Evolutionary conservation across 2,113 vertebrate genomes (phyloP).

Genomic region (Menura novaehollandiae): DNA sequence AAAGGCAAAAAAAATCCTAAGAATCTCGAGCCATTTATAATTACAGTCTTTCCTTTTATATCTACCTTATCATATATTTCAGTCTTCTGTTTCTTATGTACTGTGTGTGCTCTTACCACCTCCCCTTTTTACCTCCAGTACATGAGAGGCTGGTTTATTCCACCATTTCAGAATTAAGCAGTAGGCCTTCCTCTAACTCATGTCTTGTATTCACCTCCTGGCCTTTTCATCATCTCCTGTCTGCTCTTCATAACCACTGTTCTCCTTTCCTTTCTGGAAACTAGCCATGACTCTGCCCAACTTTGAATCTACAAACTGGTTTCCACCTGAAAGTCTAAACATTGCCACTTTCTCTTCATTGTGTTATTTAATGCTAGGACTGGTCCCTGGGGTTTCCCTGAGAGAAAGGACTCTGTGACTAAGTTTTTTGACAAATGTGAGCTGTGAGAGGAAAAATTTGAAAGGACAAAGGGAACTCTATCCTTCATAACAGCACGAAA

Average conservation of each 20-base stretch:
- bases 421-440: background rate
- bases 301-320: background rate
- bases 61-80: background rate
- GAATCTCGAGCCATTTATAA: background rate
- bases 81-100: background rate
- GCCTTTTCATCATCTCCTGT: background rate
- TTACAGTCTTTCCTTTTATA: background rate
- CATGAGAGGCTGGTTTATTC: background rate
- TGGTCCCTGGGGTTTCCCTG: background rate
- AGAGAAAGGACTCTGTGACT: background rate
- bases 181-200: background rate
- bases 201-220: background rate
- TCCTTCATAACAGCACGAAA: background rate
- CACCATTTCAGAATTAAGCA: background rate
- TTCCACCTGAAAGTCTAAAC: background rate
- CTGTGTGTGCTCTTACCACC: background rate
- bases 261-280: background rate
- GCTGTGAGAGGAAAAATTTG: background rate
- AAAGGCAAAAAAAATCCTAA: background rate
- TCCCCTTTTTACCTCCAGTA: background rate
- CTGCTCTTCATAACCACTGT: background rate
- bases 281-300: background rate
- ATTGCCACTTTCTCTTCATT: background rate
- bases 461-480: background rate
- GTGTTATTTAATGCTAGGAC: background rate